phyloP scores from a whole-genome alignment of 2,113 vertebrate species.

The Elephas maximus region DNA sequence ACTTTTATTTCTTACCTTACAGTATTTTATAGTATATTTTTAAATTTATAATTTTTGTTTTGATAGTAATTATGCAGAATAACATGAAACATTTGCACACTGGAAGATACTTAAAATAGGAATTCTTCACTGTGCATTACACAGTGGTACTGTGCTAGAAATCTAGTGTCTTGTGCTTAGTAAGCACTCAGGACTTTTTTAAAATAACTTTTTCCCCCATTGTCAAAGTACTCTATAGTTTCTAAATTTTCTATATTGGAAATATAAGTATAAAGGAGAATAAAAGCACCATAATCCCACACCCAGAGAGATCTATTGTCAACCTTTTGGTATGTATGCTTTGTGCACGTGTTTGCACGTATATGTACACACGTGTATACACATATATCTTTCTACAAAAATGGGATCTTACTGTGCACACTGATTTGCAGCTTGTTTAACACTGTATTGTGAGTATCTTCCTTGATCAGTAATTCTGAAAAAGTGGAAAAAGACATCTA shows the following conservation, averaged over 20 bases:
- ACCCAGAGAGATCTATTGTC: neutral
- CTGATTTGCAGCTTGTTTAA: conserved; percentile 52
- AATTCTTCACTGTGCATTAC: neutral
- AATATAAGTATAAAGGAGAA: conserved; percentile 34
- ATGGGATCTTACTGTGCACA: neutral
- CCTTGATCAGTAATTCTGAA: neutral
- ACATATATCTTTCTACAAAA: conserved; percentile 7
- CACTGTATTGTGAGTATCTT: conserved; percentile 2
- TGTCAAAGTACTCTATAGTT: conserved; percentile 38
- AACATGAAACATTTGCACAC: neutral
- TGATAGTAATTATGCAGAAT: conserved; percentile 26
- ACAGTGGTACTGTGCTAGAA: neutral
- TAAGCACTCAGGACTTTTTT: neutral
- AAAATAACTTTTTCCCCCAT: neutral
- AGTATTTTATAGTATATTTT: neutral
- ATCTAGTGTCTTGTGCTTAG: conserved; percentile 17
- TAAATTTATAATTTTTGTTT: conserved; percentile 23
- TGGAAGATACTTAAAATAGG: neutral
- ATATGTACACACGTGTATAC: neutral
- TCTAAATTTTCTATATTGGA: conserved; percentile 47
- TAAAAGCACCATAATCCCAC: neutral
- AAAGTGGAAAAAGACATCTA: conserved; percentile 42
- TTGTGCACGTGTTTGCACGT: neutral
- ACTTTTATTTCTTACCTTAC: conserved; percentile 18
- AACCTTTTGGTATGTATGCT: conserved; percentile 2